phyloP scores from a whole-genome alignment of 2,113 vertebrate genomes.

The Kryptolebias marmoratus region DNA sequence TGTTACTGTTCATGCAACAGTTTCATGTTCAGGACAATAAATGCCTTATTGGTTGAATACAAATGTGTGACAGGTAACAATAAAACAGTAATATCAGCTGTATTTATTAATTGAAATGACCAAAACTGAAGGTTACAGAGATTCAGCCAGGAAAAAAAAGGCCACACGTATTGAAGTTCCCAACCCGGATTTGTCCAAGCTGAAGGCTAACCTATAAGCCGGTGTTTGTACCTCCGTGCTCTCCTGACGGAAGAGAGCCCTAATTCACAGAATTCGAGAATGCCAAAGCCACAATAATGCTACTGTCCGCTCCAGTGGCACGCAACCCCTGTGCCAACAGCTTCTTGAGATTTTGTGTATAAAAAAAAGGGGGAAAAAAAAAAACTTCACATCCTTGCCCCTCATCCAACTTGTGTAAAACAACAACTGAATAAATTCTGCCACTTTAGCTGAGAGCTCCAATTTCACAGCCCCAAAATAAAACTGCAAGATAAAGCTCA shows the following conservation, averaged over 20 bases:
- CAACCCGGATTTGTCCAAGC: slow-evolving; percentile 44
- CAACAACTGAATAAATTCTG: slow-evolving; percentile 45
- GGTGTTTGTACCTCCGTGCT: slow-evolving; percentile 44
- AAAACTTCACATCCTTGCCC: slow-evolving; percentile 41
- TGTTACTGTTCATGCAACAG: slow-evolving; percentile 4
- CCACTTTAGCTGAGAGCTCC: slow-evolving; percentile 48
- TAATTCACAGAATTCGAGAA: slow-evolving; percentile 72
- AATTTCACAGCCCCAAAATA: slow-evolving; percentile 50
- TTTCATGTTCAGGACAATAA: not conserved
- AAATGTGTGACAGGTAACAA: slow-evolving; percentile 33
- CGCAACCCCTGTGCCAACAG: slow-evolving; percentile 41
- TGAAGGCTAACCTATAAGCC: slow-evolving; percentile 47
- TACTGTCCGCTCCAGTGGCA: slow-evolving; percentile 55
- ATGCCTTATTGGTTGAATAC: slow-evolving; percentile 20
- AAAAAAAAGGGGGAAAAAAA: slow-evolving; percentile 38
- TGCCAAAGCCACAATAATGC: slow-evolving; percentile 63
- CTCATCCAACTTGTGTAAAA: slow-evolving; percentile 65
- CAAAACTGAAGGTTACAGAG: slow-evolving; percentile 48
- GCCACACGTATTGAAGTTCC: slow-evolving; percentile 43
- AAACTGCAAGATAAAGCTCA: slow-evolving; percentile 55
- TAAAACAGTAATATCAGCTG: slow-evolving; percentile 24
- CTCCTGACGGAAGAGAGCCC: slow-evolving; percentile 39
- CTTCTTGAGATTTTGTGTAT: slow-evolving; percentile 52
- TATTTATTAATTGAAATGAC: slow-evolving; percentile 44
- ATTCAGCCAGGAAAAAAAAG: slow-evolving; percentile 50